phyloP scores from a whole-genome alignment of 2,888 invertebrate genomes.

The Lamellibrachia satsuma region DNA sequence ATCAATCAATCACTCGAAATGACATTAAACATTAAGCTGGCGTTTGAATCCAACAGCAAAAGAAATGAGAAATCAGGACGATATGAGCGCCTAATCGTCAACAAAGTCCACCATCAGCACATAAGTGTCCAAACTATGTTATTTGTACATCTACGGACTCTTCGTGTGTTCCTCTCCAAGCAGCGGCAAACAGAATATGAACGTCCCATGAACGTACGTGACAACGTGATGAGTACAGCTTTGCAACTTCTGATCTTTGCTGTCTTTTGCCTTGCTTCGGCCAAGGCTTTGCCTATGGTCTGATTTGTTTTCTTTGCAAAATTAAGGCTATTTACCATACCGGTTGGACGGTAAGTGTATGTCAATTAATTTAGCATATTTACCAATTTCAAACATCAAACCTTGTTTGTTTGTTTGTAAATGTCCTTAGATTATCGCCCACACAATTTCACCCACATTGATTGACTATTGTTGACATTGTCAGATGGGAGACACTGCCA shows the following conservation, averaged over 20 bases:
- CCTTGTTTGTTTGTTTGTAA: not conserved
- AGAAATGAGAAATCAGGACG: no score
- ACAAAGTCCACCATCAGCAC: no score
- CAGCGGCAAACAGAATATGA: not conserved
- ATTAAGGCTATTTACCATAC: not conserved
- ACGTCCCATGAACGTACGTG: not conserved
- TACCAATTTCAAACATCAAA: not conserved
- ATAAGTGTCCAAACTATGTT: no score
- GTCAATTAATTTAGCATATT: not conserved
- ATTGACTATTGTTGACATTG: not conserved
- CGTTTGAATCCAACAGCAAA: no score
- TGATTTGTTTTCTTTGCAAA: not conserved
- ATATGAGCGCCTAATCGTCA: no score
- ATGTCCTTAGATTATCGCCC: not conserved
- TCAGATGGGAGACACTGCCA: not conserved
- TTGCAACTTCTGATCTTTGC: not conserved
- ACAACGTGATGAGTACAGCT: not conserved
- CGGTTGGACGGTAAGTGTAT: not conserved
- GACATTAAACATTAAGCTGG: no score
- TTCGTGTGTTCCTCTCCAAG: not conserved
- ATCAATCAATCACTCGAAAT: no score
- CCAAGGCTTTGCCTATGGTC: not conserved
- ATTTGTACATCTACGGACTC: no score
- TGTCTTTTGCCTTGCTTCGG: not conserved
- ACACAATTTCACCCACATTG: not conserved